Evolutionary conservation across 92 coral and sea anemone genomes (phyloP).

Genomic region (Hydrozoanthus gracilis): DNA sequence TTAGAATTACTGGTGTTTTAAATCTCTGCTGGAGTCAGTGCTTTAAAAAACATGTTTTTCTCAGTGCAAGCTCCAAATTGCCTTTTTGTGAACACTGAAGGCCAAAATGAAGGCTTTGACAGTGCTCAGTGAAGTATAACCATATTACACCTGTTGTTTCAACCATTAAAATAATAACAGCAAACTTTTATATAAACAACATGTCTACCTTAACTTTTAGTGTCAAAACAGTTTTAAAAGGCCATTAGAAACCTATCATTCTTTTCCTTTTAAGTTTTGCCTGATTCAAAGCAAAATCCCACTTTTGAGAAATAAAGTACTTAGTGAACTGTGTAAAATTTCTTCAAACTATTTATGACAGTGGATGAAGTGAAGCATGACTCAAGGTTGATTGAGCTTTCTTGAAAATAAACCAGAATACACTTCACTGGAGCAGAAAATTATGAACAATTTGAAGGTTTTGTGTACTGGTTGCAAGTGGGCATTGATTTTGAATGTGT

Average conservation of each 20-base stretch:
- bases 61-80: not conserved
- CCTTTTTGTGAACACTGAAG: not conserved
- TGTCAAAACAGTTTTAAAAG: not conserved
- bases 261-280: not conserved
- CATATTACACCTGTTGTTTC: not conserved
- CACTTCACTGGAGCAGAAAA: slow-evolving; percentile 46
- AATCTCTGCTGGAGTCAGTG: too few species aligned
- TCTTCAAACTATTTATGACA: not conserved
- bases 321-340: not conserved
- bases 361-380: slow-evolving; percentile 37
- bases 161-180: slow-evolving; percentile 12
- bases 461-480: not conserved
- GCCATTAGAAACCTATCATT: not conserved
- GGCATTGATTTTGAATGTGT: not conserved
- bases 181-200: not conserved
- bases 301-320: not conserved
- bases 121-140: slow-evolving; percentile 24
- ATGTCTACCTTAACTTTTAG: not conserved
- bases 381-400: slow-evolving; percentile 17
- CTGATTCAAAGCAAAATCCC: too few species aligned
- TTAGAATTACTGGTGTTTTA: too few species aligned
- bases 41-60: too few species aligned
- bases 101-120: not conserved
- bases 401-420: slow-evolving; percentile 14
- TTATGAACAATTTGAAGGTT: not conserved